A percentile compares a stretch with the other conserved stretches of the same genome.
phyloP scores from a whole-genome alignment of 2,888 invertebrate species.

The Machimus atricapillus region DNA sequence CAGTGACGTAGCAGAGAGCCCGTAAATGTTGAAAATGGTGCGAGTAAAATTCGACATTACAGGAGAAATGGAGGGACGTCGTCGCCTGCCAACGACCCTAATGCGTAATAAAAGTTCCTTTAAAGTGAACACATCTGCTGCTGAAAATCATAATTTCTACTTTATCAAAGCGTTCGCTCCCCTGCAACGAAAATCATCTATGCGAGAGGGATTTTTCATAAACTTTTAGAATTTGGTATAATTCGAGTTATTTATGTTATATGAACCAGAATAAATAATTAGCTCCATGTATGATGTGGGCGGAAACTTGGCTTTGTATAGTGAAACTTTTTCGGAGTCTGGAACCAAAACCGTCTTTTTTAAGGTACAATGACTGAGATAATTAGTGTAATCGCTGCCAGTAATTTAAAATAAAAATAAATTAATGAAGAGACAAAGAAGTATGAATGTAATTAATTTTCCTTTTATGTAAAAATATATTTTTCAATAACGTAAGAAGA shows the following conservation, averaged over 20 bases:
- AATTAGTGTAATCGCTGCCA: background rate
- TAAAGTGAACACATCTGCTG: slow-evolving; percentile 12
- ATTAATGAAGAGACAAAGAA: background rate
- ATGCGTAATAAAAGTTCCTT: background rate
- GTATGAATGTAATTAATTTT: background rate
- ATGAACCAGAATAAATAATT: background rate
- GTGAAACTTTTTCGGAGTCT: background rate
- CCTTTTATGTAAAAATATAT: background rate
- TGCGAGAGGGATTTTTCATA: background rate
- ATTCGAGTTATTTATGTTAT: background rate
- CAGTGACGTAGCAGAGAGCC: background rate
- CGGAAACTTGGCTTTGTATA: background rate
- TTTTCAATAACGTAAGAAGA: background rate
- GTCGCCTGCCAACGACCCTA: background rate
- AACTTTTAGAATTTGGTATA: background rate
- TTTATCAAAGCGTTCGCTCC: background rate
- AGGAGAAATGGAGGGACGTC: background rate
- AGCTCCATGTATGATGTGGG: background rate
- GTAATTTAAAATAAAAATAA: background rate
- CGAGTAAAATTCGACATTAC: background rate
- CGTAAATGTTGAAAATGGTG: background rate
- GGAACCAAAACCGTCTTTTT: background rate
- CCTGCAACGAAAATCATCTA: background rate
- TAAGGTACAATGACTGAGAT: background rate
- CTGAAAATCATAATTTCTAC: background rate